Conservation (phyloP, 2,113 vertebrate species). For the Dolichotis patagonum region DNA sequence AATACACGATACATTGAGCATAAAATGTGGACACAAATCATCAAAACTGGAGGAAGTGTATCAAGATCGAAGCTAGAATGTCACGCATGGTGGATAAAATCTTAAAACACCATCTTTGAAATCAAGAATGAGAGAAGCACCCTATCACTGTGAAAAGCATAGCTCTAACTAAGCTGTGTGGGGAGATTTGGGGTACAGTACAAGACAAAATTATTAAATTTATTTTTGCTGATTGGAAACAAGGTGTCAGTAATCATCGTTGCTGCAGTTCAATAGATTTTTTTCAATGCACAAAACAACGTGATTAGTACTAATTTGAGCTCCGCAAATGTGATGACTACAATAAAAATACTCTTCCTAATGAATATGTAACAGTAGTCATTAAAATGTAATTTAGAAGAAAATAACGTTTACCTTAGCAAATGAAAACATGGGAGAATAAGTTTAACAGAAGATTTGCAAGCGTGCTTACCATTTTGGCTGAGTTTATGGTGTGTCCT, state of each 20-base stretch:
- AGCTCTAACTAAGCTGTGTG: neutral
- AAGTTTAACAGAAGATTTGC: neutral
- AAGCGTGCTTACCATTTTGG: neutral
- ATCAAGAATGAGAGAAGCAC: neutral
- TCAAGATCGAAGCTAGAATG: neutral
- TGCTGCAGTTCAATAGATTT: neutral
- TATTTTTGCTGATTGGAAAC: neutral
- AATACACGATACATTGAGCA: neutral
- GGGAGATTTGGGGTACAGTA: neutral
- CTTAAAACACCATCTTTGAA: neutral
- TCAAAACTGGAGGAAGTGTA: neutral
- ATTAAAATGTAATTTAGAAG: conserved; percentile 36
- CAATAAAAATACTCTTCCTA: neutral
- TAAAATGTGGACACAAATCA: neutral
- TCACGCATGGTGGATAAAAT: neutral
- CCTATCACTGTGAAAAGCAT: neutral
- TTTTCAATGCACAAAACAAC: neutral
- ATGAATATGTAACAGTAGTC: neutral
- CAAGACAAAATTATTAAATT: neutral
- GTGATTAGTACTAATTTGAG: neutral
- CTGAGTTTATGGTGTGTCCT: neutral
- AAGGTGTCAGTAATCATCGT: neutral
- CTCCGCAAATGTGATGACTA: neutral
- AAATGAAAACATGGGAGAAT: neutral
- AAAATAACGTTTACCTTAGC: neutral